Conservation (phyloP, 2,888 invertebrate species). For the Schizotus pectinicornis region DNA sequence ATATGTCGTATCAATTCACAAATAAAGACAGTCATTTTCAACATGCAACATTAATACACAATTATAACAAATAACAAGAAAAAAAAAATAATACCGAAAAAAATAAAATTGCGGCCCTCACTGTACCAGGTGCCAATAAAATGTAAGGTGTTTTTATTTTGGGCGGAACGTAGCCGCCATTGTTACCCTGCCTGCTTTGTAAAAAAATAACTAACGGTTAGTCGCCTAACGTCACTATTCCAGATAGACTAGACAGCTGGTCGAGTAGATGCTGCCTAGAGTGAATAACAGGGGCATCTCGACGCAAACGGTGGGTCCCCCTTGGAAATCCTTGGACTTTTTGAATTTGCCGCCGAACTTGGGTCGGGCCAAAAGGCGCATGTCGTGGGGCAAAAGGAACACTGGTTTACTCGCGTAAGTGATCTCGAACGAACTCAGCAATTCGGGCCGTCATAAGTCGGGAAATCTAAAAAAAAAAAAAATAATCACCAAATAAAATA, state of each 20-base stretch:
- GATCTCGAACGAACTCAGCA: slow-evolving; percentile 55
- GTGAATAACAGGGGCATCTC: slow-evolving; percentile 70
- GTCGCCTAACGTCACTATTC: slow-evolving; percentile 58
- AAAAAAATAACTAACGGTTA: slow-evolving; percentile 7
- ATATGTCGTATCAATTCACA: slow-evolving; percentile 17
- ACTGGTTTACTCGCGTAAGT: slow-evolving; percentile 52
- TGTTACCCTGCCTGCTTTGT: slow-evolving; percentile 24
- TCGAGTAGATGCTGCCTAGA: slow-evolving; percentile 71
- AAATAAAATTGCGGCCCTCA: neutral
- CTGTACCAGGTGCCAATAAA: neutral
- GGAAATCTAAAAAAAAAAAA: slow-evolving; percentile 66
- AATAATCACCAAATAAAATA: neutral
- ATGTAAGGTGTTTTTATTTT: neutral
- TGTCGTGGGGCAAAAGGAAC: slow-evolving; percentile 52
- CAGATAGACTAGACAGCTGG: slow-evolving; percentile 70
- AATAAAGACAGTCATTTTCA: slow-evolving; percentile 20
- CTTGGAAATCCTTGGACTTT: slow-evolving; percentile 22
- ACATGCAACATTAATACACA: slow-evolving; percentile 24
- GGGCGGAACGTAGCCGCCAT: neutral
- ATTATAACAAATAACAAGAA: slow-evolving; percentile 16
- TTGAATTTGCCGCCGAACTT: slow-evolving; percentile 31
- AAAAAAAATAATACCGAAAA: slow-evolving; percentile 2
- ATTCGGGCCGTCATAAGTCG: slow-evolving; percentile 79
- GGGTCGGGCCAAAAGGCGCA: slow-evolving; percentile 31
- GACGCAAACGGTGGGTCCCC: slow-evolving; percentile 58